phyloP scores from a whole-genome alignment of 2,888 invertebrate genomes.

The Ormyrus labotus region DNA sequence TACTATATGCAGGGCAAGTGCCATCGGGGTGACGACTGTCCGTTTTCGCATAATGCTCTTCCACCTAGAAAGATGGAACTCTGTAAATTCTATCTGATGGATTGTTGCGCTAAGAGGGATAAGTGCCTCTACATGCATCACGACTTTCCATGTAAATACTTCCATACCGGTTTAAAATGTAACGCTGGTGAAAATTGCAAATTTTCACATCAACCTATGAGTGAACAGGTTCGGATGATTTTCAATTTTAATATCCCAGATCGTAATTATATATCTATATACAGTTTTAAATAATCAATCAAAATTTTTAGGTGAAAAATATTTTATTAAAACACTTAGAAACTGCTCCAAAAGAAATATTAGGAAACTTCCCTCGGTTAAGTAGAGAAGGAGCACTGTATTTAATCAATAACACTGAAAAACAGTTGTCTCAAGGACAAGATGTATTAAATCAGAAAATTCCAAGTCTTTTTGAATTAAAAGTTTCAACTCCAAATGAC shows the following conservation, averaged over 20 bases:
- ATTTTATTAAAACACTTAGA: slow-evolving; percentile 85
- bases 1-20: slow-evolving; percentile 94
- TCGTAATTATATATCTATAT: neutral
- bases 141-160: slow-evolving; percentile 98
- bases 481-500: slow-evolving; percentile 67
- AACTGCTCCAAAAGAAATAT: slow-evolving; percentile 92
- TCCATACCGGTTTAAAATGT: slow-evolving; percentile 94
- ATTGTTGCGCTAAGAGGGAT: slow-evolving; percentile 95
- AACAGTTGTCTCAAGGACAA: slow-evolving; percentile 67
- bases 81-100: slow-evolving; percentile 97
- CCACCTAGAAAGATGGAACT: slow-evolving; percentile 93
- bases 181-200: slow-evolving; percentile 89
- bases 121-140: slow-evolving; percentile 97
- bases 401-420: slow-evolving; percentile 76
- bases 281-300: neutral
- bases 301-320: slow-evolving; percentile 69
- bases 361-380: slow-evolving; percentile 91
- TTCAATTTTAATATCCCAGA: neutral
- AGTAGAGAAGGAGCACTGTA: slow-evolving; percentile 85
- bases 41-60: slow-evolving; percentile 89
- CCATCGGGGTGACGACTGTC: slow-evolving; percentile 88
- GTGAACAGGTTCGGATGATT: slow-evolving; percentile 81
- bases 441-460: slow-evolving; percentile 70
- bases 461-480: slow-evolving; percentile 75
- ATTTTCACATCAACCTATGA: slow-evolving; percentile 94